Base-by-base conservation (phyloP, 2,888 invertebrate species). In the Scaptomyza cyrtandrae region DNA sequence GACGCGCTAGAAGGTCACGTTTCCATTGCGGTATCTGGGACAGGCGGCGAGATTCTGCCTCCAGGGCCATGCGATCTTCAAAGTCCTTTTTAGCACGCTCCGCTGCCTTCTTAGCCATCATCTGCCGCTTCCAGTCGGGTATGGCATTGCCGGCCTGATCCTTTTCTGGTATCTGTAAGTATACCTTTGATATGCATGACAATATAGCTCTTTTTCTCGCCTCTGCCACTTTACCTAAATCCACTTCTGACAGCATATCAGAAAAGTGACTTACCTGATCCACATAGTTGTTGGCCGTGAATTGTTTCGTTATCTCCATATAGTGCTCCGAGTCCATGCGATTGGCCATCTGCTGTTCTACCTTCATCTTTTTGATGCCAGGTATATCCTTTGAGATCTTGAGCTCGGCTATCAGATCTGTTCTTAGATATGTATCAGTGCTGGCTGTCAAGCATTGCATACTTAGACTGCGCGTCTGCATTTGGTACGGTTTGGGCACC, bases 11-110 rank as follows among this genome's bases (percentile, higher is more conserved):
- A 63, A 98, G 93, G 90, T 98, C 98, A 59, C 98, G 93, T 92
- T 98, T 98, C 98, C 98, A 98, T 53, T 96, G 96, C 0, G 98
- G 98, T 85, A 98, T 97, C 13, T 97, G 94, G 24, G 96, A 96
- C 48, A 97, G 94, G 75, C 97, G 93, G 84, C 97, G 95, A 83
- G 96, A 95, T 92, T 97, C 97, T 0, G 97, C 97, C 90, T 97
- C 97, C 68, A 95, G 94, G 5, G 95, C 95, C 86, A 97, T 93
- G 88, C 97, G 95, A 90, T 97, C 97, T 92, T 98, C 98, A 81
- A 97, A 93, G 89, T 98, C 98, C 88, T 96, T 96, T 78, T 96
- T 95, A 10, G 98, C 98, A 80, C 97, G 96, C 92, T 98, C 98
- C 0, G 98, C 98, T 0, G 98, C 97, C 91, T 98, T 97, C 88